Evolutionary conservation across 2,113 vertebrate species (phyloP).

Genomic region (Ciconia boyciana): DNA sequence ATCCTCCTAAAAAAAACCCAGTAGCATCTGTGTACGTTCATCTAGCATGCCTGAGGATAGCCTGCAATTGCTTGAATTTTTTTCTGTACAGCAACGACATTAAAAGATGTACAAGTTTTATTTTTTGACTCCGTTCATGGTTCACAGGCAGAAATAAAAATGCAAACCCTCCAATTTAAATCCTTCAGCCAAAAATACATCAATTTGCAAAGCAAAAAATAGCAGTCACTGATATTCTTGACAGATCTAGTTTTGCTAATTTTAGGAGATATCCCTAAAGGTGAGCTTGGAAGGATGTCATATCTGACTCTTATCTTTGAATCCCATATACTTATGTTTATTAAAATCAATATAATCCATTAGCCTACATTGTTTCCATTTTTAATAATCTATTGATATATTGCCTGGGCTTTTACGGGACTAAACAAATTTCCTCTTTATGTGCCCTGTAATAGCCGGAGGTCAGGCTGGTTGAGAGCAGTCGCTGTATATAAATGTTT

Average conservation of each 20-base stretch:
- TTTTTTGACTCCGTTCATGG: neutral
- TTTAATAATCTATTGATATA: slow-evolving; percentile 85
- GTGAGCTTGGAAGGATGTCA: slow-evolving; percentile 39
- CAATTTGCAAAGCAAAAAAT: neutral
- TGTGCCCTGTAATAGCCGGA: slow-evolving; percentile 73
- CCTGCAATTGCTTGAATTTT: neutral
- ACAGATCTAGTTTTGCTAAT: neutral
- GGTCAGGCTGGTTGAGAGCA: slow-evolving; percentile 75
- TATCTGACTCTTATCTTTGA: slow-evolving; percentile 71
- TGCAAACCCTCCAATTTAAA: neutral
- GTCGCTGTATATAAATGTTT: slow-evolving; percentile 79
- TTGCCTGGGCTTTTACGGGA: slow-evolving; percentile 79
- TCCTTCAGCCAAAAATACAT: neutral
- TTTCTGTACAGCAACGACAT: rapidly evolving
- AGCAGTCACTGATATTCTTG: neutral
- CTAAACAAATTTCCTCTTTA: slow-evolving; percentile 85
- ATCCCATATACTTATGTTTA: slow-evolving; percentile 76
- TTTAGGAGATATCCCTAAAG: slow-evolving; percentile 15
- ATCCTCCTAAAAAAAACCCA: neutral
- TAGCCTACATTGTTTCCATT: slow-evolving; percentile 76
- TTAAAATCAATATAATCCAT: slow-evolving; percentile 85
- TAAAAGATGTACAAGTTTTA: neutral
- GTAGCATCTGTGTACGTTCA: neutral
- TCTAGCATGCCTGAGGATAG: neutral
- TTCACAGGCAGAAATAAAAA: slow-evolving; percentile 15